Evolutionary conservation across 1,140 invertebrate species (phyloP).

Genomic region (Camponotus floridanus): DNA sequence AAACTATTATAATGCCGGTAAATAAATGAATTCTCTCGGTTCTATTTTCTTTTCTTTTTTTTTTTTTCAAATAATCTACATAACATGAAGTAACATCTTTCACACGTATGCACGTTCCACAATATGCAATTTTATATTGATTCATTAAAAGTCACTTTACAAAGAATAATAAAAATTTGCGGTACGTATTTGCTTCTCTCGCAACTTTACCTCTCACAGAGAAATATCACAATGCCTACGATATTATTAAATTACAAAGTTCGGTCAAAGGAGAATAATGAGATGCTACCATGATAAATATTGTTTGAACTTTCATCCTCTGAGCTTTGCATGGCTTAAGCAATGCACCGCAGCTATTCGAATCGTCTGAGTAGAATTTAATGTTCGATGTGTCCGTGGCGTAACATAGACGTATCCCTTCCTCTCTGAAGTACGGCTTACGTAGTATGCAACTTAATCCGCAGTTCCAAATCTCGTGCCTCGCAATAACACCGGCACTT

Average conservation of each 20-base stretch:
- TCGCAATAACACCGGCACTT: slow-evolving; percentile 55
- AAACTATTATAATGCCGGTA: not conserved
- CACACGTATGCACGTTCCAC: not conserved
- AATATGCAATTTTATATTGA: not conserved
- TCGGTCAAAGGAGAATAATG: not conserved
- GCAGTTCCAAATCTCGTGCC: slow-evolving; percentile 55
- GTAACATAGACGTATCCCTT: slow-evolving; percentile 42
- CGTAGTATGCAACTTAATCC: slow-evolving; percentile 57
- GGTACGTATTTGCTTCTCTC: not conserved
- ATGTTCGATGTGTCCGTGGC: slow-evolving; percentile 50
- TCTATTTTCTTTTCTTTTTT: not conserved
- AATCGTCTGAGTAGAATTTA: slow-evolving; percentile 54
- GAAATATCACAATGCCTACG: slow-evolving; percentile 9
- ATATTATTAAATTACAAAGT: slow-evolving; percentile 14
- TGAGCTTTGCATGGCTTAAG: slow-evolving; percentile 29
- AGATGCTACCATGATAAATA: slow-evolving; percentile 32
- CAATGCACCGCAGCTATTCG: slow-evolving; percentile 27
- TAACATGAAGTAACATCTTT: not conserved
- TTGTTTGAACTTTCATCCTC: slow-evolving; percentile 33
- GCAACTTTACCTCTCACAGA: not conserved
- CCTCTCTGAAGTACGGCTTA: slow-evolving; percentile 41
- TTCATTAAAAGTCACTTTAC: not conserved
- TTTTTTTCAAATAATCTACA: not conserved
- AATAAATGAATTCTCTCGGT: not conserved
- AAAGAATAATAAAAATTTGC: not conserved